Evolutionary conservation across 2,113 vertebrate genomes (phyloP).

Genomic region (Megaleporinus macrocephalus): DNA sequence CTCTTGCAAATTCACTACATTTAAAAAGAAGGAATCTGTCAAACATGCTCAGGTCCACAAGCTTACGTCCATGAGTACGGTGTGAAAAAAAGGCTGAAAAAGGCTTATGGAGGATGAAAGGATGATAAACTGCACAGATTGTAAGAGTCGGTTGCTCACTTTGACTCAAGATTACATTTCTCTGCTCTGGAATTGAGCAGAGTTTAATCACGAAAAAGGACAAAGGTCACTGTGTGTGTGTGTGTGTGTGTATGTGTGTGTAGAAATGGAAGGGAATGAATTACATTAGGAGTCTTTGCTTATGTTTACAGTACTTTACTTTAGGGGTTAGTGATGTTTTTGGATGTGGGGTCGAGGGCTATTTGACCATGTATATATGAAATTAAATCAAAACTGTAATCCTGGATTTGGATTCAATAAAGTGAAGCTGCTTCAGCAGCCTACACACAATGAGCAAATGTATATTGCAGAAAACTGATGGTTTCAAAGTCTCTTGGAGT

Average conservation of each 20-base stretch:
- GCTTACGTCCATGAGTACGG: background rate
- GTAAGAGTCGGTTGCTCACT: background rate
- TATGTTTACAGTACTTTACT: conserved; percentile 1
- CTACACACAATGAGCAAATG: background rate
- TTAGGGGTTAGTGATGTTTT: background rate
- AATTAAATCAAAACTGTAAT: background rate
- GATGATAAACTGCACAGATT: conserved; percentile 16
- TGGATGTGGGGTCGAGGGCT: background rate
- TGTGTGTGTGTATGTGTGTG: conserved; percentile 15
- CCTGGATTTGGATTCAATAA: conserved; percentile 5
- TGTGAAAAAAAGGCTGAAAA: background rate
- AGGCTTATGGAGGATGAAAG: background rate
- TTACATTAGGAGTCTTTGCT: background rate
- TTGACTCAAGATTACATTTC: background rate
- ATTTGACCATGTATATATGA: background rate
- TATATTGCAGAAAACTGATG: background rate
- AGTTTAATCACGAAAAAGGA: conserved; percentile 19
- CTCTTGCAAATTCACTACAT: too few relatives aligned
- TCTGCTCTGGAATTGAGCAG: background rate
- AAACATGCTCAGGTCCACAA: background rate
- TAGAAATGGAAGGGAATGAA: background rate
- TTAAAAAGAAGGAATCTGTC: background rate
- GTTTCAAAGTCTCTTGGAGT: background rate
- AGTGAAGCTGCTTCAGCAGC: background rate
- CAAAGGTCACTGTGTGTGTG: conserved; percentile 5